phyloP scores from a whole-genome alignment of 2,888 invertebrate species.

The Leptinotarsa juncta region DNA sequence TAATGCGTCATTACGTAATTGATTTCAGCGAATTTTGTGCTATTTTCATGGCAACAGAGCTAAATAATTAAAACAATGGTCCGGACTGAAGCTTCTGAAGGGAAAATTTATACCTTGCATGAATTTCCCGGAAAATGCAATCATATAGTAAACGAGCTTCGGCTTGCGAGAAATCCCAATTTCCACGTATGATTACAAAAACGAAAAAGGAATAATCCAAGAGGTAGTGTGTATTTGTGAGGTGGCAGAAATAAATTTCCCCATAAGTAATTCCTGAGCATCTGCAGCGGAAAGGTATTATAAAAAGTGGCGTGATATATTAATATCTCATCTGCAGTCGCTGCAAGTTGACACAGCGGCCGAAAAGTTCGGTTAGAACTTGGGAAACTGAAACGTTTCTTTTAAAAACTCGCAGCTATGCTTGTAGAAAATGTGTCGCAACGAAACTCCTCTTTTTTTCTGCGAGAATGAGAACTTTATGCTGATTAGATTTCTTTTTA shows the following conservation, averaged over 20 bases:
- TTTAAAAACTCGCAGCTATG: neutral
- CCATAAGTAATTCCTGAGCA: constrained; percentile 20
- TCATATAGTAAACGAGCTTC: neutral
- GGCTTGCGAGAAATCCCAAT: neutral
- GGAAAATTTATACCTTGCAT: neutral
- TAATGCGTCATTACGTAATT: too few relatives aligned
- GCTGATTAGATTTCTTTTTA: constrained; percentile 7
- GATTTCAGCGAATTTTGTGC: too few relatives aligned
- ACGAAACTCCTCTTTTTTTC: neutral
- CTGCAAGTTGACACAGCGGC: constrained; percentile 14
- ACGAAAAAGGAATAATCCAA: constrained; percentile 8
- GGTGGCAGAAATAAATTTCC: constrained; percentile 18
- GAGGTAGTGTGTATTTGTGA: constrained; percentile 12
- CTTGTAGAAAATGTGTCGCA: constrained; percentile 4
- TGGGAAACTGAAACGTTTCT: constrained; percentile 15
- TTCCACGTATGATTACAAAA: constrained; percentile 12
- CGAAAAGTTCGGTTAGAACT: constrained; percentile 15
- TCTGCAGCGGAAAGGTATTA: constrained; percentile 25
- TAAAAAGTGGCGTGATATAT: constrained; percentile 15
- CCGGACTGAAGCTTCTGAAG: neutral
- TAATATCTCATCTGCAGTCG: constrained; percentile 19
- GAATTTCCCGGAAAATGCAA: neutral
- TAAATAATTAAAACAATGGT: neutral
- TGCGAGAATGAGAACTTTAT: neutral
- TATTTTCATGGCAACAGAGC: neutral